These are phyloP conservation scores for Cottoperca gobio DNA, from an alignment of 2,797 vertebrate species.

Conservation along the genomic window DNA sequence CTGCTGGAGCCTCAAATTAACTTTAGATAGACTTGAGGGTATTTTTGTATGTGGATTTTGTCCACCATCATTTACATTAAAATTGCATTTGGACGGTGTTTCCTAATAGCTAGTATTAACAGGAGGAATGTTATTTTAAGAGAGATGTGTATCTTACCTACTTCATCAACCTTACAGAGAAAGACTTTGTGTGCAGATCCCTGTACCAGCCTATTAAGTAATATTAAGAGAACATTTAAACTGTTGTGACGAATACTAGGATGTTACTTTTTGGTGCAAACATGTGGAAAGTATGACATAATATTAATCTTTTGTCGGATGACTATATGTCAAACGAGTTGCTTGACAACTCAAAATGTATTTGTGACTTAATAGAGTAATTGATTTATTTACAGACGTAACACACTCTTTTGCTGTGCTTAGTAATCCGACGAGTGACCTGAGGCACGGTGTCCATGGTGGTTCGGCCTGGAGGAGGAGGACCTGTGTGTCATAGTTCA, in stretches of 20 bases:
- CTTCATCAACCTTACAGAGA: neutral
- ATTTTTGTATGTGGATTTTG: neutral
- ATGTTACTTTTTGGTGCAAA: neutral
- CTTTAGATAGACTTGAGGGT: neutral
- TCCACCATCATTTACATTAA: neutral
- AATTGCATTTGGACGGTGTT: neutral
- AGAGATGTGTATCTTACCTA: neutral
- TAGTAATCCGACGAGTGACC: conserved; percentile 58
- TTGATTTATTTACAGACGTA: conserved; percentile 16
- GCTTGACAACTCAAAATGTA: neutral
- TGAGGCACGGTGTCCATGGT: conserved; percentile 86
- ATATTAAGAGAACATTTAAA: neutral
- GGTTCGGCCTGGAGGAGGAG: conserved; percentile 90
- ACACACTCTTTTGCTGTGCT: conserved; percentile 21
- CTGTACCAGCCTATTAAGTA: neutral
- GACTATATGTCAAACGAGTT: neutral
- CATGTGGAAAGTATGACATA: neutral
- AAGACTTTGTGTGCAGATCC: neutral
- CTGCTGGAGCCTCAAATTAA: neutral
- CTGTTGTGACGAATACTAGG: neutral
- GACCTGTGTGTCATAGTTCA: conserved; percentile 89
- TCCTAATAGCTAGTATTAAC: neutral
- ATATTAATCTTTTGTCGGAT: neutral
- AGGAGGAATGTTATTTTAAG: neutral
- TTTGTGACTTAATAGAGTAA: conserved; percentile 8